Conservation (phyloP, 2,888 invertebrate genomes). For the Diachrysia chrysitis region DNA sequence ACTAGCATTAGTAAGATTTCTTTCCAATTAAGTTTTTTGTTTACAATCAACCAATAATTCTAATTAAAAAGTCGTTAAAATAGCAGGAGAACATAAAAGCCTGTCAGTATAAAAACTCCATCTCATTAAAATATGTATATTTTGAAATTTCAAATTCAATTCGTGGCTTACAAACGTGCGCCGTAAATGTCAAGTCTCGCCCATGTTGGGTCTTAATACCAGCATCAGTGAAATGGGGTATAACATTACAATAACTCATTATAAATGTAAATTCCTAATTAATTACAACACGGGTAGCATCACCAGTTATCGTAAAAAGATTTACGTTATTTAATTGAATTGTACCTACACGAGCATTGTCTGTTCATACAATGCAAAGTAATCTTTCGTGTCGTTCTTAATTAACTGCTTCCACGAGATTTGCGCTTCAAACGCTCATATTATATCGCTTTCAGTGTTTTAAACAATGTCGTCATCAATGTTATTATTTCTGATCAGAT, state of each 20-base stretch:
- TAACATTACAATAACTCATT: background rate
- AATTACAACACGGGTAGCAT: background rate
- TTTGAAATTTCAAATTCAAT: background rate
- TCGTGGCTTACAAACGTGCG: background rate
- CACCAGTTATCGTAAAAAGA: conserved; percentile 14
- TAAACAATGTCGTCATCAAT: conserved; percentile 53
- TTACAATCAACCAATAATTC: background rate
- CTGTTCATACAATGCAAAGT: conserved; percentile 14
- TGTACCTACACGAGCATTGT: conserved; percentile 21
- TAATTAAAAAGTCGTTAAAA: too few relatives aligned
- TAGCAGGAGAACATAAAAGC: too few relatives aligned
- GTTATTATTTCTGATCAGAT: conserved; percentile 70
- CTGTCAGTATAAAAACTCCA: too few relatives aligned
- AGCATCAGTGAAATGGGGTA: background rate
- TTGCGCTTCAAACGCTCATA: conserved; percentile 28
- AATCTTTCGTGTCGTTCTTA: conserved; percentile 38
- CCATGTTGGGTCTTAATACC: background rate
- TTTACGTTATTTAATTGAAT: conserved; percentile 6
- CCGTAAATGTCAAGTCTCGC: background rate
- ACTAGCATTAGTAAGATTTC: background rate
- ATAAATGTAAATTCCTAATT: background rate
- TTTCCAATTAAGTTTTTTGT: background rate
- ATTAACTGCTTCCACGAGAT: conserved; percentile 36
- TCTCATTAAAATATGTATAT: background rate
- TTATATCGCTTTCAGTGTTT: conserved; percentile 48